Evolutionary conservation across 2,113 vertebrate species (phyloP), one percentile per base, ranked within the genome.

Genomic region (Perca fluviatilis): DNA sequence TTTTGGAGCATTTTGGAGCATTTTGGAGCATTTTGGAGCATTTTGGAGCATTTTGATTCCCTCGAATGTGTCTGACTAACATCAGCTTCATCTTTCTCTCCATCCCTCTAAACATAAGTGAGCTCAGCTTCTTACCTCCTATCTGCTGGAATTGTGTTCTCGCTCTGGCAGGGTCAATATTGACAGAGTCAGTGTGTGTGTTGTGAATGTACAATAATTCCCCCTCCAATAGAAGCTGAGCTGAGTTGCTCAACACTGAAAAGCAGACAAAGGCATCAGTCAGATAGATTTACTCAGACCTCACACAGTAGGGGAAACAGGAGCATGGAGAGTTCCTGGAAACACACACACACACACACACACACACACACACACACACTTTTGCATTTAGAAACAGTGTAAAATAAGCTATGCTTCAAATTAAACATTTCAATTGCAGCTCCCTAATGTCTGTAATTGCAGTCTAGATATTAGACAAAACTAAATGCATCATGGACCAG

Each of bases 221-320:
- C 16, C 21, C 46, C 43, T 66, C 68, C 56, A 75, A 64, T 74
- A 78, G 58, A 74, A n/a, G 49, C 68, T 73, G n/a, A 67, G 69
- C 3, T 23, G 49, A 69, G 64, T 79, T 82, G 63, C 84, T 75
- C 58, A 86, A 86, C 51, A 49, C 50, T 63, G 40, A 43, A 68
- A 50, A 50, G 46, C 43, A 70, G 77, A 85, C 77, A 79, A 84
- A 81, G 67, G 62, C 68, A 36, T 75, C 60, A 77, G 78, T 73
- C 78, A 84, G 21, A 58, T 25, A 73, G 47, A 81, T 54, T 79
- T 71, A 76, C 65, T 63, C 9, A 47, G 73, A 82, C 61, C 74
- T 73, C 77, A 80, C 57, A 72, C 78, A 72, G 27, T 27, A 74
- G 40, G 51, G 23, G 49, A 33, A 73, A 73, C 33, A 54, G 63